Evolutionary conservation across 2,797 vertebrate genomes (phyloP), one percentile per base, ranked within the genome.

Genomic region (Simalia tracyae): DNA sequence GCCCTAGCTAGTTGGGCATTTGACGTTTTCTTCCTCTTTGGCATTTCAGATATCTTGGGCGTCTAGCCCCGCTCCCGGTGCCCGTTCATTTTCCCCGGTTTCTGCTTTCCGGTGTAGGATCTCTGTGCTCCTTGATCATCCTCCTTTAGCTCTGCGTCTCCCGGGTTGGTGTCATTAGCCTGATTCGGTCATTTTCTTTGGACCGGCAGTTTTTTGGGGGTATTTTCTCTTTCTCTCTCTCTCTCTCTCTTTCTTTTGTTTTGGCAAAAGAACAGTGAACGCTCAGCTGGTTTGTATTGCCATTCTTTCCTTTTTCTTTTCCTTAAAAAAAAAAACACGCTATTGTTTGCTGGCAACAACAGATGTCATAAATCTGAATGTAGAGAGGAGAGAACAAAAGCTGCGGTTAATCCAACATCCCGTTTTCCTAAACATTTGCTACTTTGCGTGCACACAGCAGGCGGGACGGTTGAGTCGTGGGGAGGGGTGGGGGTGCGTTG

Each of bases 271-370:
- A 96, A 97, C 96, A 97, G 96, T 96, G 95, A 95, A 76, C 0
- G 15, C 94, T 97, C 97, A 97, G 95, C 96, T 97, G 97, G 95
- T 96, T 63, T 5, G 31, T 93, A 93, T 96, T 96, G 95, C 95
- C 95, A 94, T 91, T 57, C 24, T 66, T 42, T 36, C 56, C 4
- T 57, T 68, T 46, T 36, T 42, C n/a, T 61, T 57, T 28, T 56
- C 60, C 64, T 31, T 63, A 0, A 59, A 90, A 90, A 10, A 10
- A 10, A 11, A 2, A 72, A 36, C 19, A 19, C 11, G 6, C 92
- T 90, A 97, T 97, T 97, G 97, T 97, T 96, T 96, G 94, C 93
- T 93, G 94, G 94, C 94, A 95, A 95, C 94, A 94, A 95, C 96
- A 97, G 96, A 97, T 97, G 97, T 95, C 95, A 95, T 95, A 96